Conservation (phyloP, 2,888 invertebrate genomes). For the Congeria kusceri region DNA sequence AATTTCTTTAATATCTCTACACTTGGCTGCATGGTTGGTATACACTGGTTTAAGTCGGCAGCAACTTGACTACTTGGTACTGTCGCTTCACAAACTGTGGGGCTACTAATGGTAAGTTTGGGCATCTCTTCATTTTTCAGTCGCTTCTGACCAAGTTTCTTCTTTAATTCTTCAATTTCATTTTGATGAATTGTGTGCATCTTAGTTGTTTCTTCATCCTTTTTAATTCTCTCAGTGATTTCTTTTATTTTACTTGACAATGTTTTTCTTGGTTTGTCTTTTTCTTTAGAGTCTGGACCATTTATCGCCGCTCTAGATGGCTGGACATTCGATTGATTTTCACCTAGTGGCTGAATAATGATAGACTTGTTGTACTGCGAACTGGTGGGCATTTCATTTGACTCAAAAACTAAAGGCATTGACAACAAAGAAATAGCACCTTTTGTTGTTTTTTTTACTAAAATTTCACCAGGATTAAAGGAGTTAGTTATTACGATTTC, state of each 20-base stretch:
- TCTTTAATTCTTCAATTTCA: constrained; percentile 8
- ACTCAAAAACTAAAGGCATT: neutral
- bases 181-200: constrained; percentile 28
- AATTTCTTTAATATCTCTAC: no score
- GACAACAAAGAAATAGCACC: neutral
- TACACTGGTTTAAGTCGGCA: neutral
- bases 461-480: neutral
- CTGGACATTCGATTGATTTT: neutral
- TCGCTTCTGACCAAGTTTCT: neutral
- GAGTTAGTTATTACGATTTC: neutral
- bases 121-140: neutral
- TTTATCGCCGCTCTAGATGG: neutral
- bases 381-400: neutral
- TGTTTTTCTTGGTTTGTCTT: constrained; percentile 57
- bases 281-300: constrained; percentile 19
- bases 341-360: neutral
- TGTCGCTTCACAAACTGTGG: neutral
- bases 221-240: constrained; percentile 58
- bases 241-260: constrained; percentile 59
- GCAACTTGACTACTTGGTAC: neutral
- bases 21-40: neutral
- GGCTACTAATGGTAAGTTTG: neutral
- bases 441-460: neutral
- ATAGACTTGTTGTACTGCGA: neutral
- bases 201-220: constrained; percentile 46